Base-by-base conservation (phyloP, 2,888 invertebrate genomes). In the Melipona bicolor region DNA sequence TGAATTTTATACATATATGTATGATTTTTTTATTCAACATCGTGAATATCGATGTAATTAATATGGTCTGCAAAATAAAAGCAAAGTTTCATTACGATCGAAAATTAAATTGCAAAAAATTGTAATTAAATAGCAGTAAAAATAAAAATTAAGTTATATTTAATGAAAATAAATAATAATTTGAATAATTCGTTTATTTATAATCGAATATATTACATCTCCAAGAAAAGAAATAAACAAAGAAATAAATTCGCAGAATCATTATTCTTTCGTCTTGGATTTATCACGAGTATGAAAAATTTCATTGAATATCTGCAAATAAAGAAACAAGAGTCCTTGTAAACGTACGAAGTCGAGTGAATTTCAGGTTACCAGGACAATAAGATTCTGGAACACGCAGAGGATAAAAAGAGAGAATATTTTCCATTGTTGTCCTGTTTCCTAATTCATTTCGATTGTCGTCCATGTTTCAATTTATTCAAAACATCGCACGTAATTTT, bases 361-460 rank as follows among this genome's bases (percentile, higher is more conserved):
- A 72, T 83, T 83, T 83, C 71, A 76, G 82, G 83, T 81, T 81
- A 81, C 62, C 82, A 67, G 83, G 82, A 83, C 82, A 68, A 32
- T n/a, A 36, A 67, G 13, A 83, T 83, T 83, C 81, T 81, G 59
- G 81, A 49, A 50, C 71, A 50, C 13, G 27, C 4, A 50, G 32
- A 52, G 43, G 27, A 62, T 15, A 59, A 36, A 4, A n/a, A 4
- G 13, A 1, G 50, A 3, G 68, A 65, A 78, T 72, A 71, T 71
- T 83, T 83, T 78, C 78, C 68, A 59, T 76, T 64, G 83, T 84
- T 72, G 72, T 62, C 79, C 83, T 52, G 67, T 49, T 84, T 84
- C 68, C 15, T 67, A 64, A 54, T 83, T 83, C 72, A 49, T 75
- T 83, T 84, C 75, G 65, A 75, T 83, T 52, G 74, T 83, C 72